Base-by-base conservation (phyloP, 1,140 invertebrate species). In the Theocolax elegans region DNA sequence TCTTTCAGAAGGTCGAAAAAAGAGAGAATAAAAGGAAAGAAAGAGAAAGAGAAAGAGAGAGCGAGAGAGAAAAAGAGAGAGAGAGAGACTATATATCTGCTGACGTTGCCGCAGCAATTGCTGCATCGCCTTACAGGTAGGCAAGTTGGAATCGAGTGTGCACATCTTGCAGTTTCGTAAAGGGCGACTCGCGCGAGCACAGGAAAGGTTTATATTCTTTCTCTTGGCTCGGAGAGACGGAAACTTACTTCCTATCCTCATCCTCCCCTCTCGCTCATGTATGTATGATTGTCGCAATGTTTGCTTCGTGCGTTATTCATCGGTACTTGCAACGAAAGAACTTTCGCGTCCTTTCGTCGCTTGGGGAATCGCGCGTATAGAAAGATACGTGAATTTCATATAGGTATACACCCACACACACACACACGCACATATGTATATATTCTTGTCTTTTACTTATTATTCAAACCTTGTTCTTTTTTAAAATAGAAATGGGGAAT, bases 141-240 rank as follows among this genome's bases (percentile, higher is more conserved):
- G 27, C 48, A 31, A 60, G 38, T 60, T 40, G 31, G 48, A 53
- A 64, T 53, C 10, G 19, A 64, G 46, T 53, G 46, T 64, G 62
- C 60, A 63, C 42, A 63, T 49, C n/a, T 35, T 63, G 60, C 44
- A 63, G n/a, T 63, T 63, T 63, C 44, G 15, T 4, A 48, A n/a
- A n/a, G n/a, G n/a, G n/a, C n/a, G n/a, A n/a, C n/a, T n/a, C n/a
- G n/a, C n/a, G n/a, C n/a, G n/a, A n/a, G 9, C n/a, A n/a, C 1
- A 15, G 25, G 1, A 15, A n/a, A 29, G 1, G 19, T 21, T 9
- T 40, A 38, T 29, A 38, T 56, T 54, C 53, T 23, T 40, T 23
- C n/a, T 21, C 31, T 23, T 38, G 15, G 51, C 17, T 29, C 8
- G 10, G 12, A 19, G n/a, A n/a, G n/a, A n/a, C n/a, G n/a, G n/a